A percentile compares a stretch with the other conserved stretches of the same genome.
Evolutionary conservation across 2,113 vertebrate genomes (phyloP).

Genomic region (Clinocottus analis): DNA sequence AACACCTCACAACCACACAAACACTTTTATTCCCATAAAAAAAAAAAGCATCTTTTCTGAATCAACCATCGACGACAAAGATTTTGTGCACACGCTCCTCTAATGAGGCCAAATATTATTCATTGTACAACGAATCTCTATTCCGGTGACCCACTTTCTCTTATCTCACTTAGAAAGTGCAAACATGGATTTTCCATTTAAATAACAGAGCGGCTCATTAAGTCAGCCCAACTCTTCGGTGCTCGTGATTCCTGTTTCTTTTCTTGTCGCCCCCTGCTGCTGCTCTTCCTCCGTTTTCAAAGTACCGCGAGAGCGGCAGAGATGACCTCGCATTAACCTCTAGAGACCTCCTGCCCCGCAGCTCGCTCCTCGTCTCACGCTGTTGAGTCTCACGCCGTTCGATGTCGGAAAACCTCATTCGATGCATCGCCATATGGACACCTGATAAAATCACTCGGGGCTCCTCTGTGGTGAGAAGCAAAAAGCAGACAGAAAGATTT

Average conservation of each 20-base stretch:
- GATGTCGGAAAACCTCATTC: slow-evolving; percentile 38
- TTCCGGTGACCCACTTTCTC: slow-evolving; percentile 72
- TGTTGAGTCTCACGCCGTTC: neutral
- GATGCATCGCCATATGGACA: slow-evolving; percentile 7
- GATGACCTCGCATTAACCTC: slow-evolving; percentile 43
- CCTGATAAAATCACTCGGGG: slow-evolving; percentile 18
- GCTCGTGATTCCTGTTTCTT: slow-evolving; percentile 32
- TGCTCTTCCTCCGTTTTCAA: slow-evolving; percentile 23
- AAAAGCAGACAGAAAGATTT: slow-evolving; percentile 23
- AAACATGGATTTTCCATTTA: slow-evolving; percentile 68
- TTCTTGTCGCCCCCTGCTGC: slow-evolving; percentile 42
- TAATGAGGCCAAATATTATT: slow-evolving; percentile 62
- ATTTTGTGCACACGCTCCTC: slow-evolving; percentile 53
- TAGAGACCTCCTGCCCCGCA: neutral
- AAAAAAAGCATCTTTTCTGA: slow-evolving; percentile 17
- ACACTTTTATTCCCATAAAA: slow-evolving; percentile 16
- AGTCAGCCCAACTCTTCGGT: slow-evolving; percentile 25
- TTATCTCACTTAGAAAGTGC: slow-evolving; percentile 60
- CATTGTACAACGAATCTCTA: slow-evolving; percentile 46
- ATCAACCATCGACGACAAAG: slow-evolving; percentile 39
- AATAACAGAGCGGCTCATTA: slow-evolving; percentile 66
- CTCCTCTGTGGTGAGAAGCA: slow-evolving; percentile 9
- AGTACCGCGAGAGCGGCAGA: slow-evolving; percentile 1
- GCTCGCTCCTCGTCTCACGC: slow-evolving; percentile 8
- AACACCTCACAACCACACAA: slow-evolving; percentile 11